Base-by-base conservation (phyloP, 2,888 invertebrate genomes). In the Andrena haemorrhoa region DNA sequence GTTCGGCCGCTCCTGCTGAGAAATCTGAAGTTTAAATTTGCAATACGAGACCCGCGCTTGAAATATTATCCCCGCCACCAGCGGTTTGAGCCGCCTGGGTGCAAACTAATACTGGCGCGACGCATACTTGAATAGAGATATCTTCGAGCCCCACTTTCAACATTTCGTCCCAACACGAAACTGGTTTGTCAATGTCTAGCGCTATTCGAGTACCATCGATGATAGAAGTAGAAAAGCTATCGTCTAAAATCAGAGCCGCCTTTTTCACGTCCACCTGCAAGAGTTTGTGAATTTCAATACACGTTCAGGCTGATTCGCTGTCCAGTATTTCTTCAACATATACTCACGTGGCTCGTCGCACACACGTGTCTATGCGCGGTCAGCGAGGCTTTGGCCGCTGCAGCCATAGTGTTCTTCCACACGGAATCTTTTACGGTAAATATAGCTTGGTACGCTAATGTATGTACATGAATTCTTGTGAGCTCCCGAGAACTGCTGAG, bases 31-130 rank as follows among this genome's bases (percentile, higher is more conserved):
- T 65, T 92, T 95, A 95, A 79, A 96, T 95, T 93, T 96, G 96
- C 72, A 96, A 94, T n/a, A 96, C 96, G 20, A 98, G 94, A n/a
- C 97, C 98, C 1, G 98, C 97, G n/a, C 97, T 97, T 0, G 98
- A 98, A 84, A 98, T 97, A 91, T 98, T 98, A 92, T 98, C 98
- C 0, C 98, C 98, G 10, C 97, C 98, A 0, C 98, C 98, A 0
- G 97, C 98, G 0, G 98, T 98, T 89, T 97, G 96, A 79, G 96
- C 95, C 0, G 97, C 97, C 87, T 97, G 95, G 0, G 97, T 97
- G 91, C 98, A 98, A 2, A 98, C 97, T 33, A 98, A 94, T 6
- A 97, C 97, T 0, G 98, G 98, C 0, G 98, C 97, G 5, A 98
- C 95, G 93, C 98, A 98, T 71, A 98, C 96, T 89, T 97, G 95